Evolutionary conservation across 2,888 invertebrate genomes (phyloP).

Genomic region (Dastarcus helophoroides): DNA sequence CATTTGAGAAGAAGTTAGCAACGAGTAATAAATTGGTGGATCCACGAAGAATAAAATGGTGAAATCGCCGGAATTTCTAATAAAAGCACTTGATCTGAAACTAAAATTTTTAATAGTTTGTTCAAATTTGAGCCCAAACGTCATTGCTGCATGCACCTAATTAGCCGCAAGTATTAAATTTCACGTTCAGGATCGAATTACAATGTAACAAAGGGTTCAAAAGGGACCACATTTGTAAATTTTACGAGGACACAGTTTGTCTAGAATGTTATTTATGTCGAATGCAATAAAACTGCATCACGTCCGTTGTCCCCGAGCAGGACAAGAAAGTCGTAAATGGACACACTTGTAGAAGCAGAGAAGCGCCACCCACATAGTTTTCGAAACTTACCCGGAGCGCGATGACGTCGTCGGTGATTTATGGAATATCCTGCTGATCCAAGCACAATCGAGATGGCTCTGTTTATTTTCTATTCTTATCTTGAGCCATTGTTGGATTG

Average conservation of each 20-base stretch:
- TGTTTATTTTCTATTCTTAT: slow-evolving; percentile 3
- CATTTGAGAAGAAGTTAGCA: no score
- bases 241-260: neutral
- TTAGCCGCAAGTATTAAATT: no score
- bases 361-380: slow-evolving; percentile 23
- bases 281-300: slow-evolving; percentile 24
- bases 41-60: no score
- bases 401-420: slow-evolving; percentile 1
- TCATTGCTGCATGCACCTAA: no score
- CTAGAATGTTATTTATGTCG: slow-evolving; percentile 22
- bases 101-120: no score
- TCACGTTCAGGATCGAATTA: no score
- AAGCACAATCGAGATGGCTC: neutral
- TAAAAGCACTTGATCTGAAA: no score
- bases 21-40: no score
- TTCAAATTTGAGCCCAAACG: no score
- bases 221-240: neutral
- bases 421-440: neutral
- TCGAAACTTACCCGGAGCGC: neutral
- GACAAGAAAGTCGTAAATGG: slow-evolving; percentile 21
- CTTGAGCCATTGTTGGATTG: neutral
- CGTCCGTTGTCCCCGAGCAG: slow-evolving; percentile 8
- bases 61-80: no score
- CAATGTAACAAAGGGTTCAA: no score
- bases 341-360: slow-evolving; percentile 23